These are phyloP conservation scores for Sphyrna mokarran DNA, from an alignment of 2,113 vertebrate species.

Conservation along the genomic window DNA sequence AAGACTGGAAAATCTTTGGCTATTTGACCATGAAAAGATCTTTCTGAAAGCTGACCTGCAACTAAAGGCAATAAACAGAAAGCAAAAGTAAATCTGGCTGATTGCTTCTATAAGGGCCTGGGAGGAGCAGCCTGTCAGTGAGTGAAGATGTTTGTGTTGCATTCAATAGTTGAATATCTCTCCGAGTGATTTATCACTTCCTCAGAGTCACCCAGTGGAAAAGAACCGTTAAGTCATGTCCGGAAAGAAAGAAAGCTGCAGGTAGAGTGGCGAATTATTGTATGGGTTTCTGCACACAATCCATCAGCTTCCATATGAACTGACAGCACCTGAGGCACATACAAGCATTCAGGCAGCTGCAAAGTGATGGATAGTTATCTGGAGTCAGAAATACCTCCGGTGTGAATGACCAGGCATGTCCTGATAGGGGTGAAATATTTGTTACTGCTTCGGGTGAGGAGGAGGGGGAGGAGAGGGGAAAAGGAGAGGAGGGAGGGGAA, in stretches of 20 bases:
- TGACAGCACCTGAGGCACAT: not conserved
- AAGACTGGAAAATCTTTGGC: not conserved
- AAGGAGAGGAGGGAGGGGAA: too few relatives aligned
- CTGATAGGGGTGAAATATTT: not conserved
- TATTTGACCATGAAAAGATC: not conserved
- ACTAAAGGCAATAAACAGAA: not conserved
- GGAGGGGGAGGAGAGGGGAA: not conserved
- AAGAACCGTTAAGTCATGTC: not conserved
- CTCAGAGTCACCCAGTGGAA: not conserved
- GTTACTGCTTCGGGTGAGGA: not conserved
- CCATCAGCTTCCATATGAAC: not conserved
- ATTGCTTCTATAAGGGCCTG: not conserved
- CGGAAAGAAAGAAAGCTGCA: not conserved
- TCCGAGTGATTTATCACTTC: not conserved
- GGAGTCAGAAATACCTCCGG: not conserved
- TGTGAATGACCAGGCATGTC: not conserved
- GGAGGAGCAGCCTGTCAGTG: not conserved
- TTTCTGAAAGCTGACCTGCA: not conserved
- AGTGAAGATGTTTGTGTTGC: not conserved
- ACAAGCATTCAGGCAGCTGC: not conserved
- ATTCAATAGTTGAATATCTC: not conserved
- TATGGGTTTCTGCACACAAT: not conserved
- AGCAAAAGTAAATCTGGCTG: not conserved
- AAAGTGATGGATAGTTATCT: not conserved
- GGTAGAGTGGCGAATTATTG: not conserved